These are phyloP conservation scores for Drosophila eohydei DNA, from an alignment of 2,888 invertebrate genomes.

Conservation along the genomic window DNA sequence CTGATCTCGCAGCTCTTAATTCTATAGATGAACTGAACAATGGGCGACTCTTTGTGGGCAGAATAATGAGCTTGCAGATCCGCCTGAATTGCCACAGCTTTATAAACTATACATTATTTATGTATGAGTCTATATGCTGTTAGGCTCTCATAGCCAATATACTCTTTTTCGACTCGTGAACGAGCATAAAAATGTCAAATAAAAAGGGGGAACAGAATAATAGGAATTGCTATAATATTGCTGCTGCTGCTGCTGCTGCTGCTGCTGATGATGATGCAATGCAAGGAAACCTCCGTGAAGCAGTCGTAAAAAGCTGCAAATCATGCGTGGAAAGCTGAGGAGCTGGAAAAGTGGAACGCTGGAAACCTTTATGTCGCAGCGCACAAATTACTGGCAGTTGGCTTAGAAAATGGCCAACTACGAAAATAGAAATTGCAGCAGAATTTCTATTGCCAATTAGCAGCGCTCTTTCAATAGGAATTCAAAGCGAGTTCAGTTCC, in stretches of 20 bases:
- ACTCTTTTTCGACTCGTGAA: not conserved
- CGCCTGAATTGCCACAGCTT: too few species aligned
- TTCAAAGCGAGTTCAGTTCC: not conserved
- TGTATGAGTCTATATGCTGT: too few species aligned
- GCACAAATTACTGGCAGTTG: slow-evolving; percentile 7
- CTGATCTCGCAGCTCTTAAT: too few species aligned
- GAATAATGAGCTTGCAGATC: too few species aligned
- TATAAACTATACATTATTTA: too few species aligned
- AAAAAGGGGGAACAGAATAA: not conserved
- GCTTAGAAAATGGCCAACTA: not conserved
- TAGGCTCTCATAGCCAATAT: not conserved
- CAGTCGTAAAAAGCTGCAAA: not conserved
- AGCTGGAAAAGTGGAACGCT: not conserved
- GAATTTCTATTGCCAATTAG: not conserved
- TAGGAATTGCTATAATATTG: slow-evolving; percentile 10
- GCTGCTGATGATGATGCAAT: slow-evolving; percentile 41
- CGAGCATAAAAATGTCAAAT: not conserved
- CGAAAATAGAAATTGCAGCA: not conserved
- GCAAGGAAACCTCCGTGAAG: not conserved
- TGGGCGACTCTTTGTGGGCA: too few species aligned
- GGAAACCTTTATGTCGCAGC: slow-evolving; percentile 5
- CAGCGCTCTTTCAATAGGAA: not conserved
- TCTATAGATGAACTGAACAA: too few species aligned
- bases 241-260: not conserved
- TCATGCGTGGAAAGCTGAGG: not conserved